Evolutionary conservation across 2,113 vertebrate genomes (phyloP).

Genomic region (Tenrec ecaudatus): DNA sequence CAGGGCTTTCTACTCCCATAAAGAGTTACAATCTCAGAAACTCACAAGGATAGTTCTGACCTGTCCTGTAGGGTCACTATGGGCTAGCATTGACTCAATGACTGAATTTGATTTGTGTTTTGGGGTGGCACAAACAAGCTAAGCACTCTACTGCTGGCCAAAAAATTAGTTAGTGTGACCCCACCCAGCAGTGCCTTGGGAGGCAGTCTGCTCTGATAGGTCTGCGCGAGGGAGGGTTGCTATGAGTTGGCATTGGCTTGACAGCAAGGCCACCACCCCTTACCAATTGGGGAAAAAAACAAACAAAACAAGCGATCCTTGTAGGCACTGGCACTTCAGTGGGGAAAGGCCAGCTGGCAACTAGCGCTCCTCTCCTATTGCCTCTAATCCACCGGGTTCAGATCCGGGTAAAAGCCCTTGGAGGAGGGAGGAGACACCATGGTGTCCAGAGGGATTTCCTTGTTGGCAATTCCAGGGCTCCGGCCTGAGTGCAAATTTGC

Average conservation of each 20-base stretch:
- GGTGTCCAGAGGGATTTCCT: neutral
- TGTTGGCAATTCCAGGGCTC: neutral
- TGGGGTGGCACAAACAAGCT: neutral
- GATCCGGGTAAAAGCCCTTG: neutral
- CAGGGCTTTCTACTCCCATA: too few relatives aligned
- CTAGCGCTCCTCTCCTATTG: conserved; percentile 1
- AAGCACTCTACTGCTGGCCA: neutral
- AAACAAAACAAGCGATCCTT: too few relatives aligned
- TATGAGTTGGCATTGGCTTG: neutral
- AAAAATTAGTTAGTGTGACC: neutral
- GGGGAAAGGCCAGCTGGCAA: conserved; percentile 9
- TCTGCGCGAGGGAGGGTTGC: neutral
- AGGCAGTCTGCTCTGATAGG: neutral
- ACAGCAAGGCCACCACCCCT: neutral
- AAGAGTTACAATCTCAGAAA: too few relatives aligned
- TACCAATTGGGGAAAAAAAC: neutral
- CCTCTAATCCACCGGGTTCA: neutral
- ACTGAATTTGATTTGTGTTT: too few relatives aligned
- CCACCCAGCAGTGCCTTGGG: neutral
- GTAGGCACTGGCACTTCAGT: neutral
- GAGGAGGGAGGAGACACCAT: neutral
- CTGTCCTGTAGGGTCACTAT: too few relatives aligned
- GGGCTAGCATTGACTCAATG: too few relatives aligned
- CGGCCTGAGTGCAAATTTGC: neutral
- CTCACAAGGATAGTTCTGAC: too few relatives aligned